Percentiles rank a stretch among this genome's conserved stretches.
Conservation (phyloP, 2,888 invertebrate genomes). For the Eupithecia abbreviata region DNA sequence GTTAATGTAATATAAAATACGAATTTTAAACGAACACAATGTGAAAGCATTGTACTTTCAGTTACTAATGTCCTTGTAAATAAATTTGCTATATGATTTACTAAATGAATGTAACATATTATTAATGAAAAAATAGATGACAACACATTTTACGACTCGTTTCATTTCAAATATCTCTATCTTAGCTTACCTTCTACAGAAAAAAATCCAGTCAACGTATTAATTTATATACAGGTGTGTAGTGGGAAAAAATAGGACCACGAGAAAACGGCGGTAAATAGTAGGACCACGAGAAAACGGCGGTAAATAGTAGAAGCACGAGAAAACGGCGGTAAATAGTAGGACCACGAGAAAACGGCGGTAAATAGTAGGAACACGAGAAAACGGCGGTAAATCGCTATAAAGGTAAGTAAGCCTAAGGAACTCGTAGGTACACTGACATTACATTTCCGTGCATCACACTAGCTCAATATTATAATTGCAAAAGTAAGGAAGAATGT, state of each 20-base stretch:
- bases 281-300: no score
- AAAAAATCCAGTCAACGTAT: not conserved
- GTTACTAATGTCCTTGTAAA: conserved; percentile 83
- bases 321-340: no score
- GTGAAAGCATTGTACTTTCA: conserved; percentile 78
- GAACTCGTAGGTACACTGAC: not conserved
- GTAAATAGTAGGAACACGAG: no score
- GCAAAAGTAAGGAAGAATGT: no score
- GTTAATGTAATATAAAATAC: conserved; percentile 78
- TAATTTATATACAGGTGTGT: no score
- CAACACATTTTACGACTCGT: conserved; percentile 74
- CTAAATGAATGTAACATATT: conserved; percentile 84
- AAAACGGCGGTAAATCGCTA: not conserved
- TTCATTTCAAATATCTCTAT: conserved; percentile 53
- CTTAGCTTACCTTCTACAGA: not conserved
- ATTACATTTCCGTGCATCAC: not conserved
- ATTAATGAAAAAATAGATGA: conserved; percentile 82
- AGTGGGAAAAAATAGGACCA: no score
- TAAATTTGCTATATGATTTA: conserved; percentile 83
- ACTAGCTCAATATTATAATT: no score
- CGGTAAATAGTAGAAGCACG: no score
- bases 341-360: no score
- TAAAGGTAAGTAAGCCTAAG: not conserved
- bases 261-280: not conserved
- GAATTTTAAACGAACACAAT: conserved; percentile 81